Evolutionary conservation across 2,888 invertebrate genomes (phyloP).

Genomic region (Euzophera pinguis): DNA sequence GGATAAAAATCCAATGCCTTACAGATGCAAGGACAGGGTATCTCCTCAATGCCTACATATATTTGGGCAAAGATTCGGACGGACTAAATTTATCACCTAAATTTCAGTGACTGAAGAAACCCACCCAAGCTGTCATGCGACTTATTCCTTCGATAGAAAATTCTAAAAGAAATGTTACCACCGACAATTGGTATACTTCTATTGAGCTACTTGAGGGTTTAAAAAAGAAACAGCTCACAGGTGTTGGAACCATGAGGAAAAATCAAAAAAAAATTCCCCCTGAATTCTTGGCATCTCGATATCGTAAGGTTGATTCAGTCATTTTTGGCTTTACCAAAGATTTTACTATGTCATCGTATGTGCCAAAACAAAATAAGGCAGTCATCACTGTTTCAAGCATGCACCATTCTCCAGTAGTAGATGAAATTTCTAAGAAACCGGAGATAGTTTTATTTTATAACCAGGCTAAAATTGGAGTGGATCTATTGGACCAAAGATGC

Average conservation of each 20-base stretch:
- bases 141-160: slow-evolving; percentile 17
- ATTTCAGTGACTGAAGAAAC: slow-evolving; percentile 15
- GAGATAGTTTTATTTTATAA: slow-evolving; percentile 19
- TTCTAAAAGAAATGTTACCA: slow-evolving; percentile 20
- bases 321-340: slow-evolving; percentile 23
- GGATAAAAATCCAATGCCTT: slow-evolving; percentile 21
- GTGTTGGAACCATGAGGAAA: slow-evolving; percentile 19
- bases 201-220: slow-evolving; percentile 16
- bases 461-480: slow-evolving; percentile 18
- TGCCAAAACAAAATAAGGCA: slow-evolving; percentile 19
- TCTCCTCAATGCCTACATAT: slow-evolving; percentile 21
- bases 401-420: too few relatives aligned
- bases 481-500: slow-evolving; percentile 19
- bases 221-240: slow-evolving; percentile 13
- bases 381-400: slow-evolving; percentile 16
- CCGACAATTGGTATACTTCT: slow-evolving; percentile 20
- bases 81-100: slow-evolving; percentile 18
- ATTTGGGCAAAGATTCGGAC: slow-evolving; percentile 21
- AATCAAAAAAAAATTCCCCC: slow-evolving; percentile 19
- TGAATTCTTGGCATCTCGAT: slow-evolving; percentile 17
- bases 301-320: slow-evolving; percentile 15
- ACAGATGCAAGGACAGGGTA: slow-evolving; percentile 20
- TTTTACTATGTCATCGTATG: slow-evolving; percentile 18
- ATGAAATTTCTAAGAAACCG: slow-evolving; percentile 16
- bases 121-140: slow-evolving; percentile 19